A percentile compares a stretch with the other conserved stretches of the same genome.
Conservation (phyloP, 2,113 vertebrate genomes). For the Menura novaehollandiae region DNA sequence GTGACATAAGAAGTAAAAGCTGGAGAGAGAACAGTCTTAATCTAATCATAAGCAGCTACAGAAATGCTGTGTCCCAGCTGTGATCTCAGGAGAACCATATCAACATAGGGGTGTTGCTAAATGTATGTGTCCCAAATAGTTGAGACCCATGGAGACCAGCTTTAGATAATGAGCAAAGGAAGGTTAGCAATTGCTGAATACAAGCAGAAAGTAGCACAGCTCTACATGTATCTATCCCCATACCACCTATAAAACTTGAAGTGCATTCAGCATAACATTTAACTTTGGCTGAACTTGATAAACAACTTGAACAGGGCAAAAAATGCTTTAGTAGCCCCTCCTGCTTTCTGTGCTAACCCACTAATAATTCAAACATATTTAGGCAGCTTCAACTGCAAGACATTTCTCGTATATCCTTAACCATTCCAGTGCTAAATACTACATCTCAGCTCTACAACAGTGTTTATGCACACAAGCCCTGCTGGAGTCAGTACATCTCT, state of each 20-base stretch:
- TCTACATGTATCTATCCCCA: conserved; percentile 40
- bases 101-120: conserved; percentile 23
- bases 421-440: background rate
- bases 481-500: background rate
- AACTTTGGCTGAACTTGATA: conserved; percentile 61
- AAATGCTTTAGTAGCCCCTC: background rate
- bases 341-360: background rate
- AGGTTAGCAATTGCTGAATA: background rate
- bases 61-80: conserved; percentile 34
- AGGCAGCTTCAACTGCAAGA: background rate
- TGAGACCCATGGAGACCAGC: background rate
- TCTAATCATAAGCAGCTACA: conserved; percentile 6
- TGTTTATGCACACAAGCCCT: background rate
- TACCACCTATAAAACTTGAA: conserved; percentile 48
- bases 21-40: background rate
- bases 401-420: background rate
- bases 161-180: conserved; percentile 19
- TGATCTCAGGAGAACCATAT: conserved; percentile 13
- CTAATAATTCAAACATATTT: background rate
- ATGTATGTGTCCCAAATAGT: conserved; percentile 31
- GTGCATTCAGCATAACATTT: conserved; percentile 13
- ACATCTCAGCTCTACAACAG: background rate
- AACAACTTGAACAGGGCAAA: conserved; percentile 3
- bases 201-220: background rate
- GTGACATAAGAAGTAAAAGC: background rate